A percentile compares a stretch with the other conserved stretches of the same genome.
Conservation (phyloP, 2,113 vertebrate genomes). For the Malaclemys terrapin region DNA sequence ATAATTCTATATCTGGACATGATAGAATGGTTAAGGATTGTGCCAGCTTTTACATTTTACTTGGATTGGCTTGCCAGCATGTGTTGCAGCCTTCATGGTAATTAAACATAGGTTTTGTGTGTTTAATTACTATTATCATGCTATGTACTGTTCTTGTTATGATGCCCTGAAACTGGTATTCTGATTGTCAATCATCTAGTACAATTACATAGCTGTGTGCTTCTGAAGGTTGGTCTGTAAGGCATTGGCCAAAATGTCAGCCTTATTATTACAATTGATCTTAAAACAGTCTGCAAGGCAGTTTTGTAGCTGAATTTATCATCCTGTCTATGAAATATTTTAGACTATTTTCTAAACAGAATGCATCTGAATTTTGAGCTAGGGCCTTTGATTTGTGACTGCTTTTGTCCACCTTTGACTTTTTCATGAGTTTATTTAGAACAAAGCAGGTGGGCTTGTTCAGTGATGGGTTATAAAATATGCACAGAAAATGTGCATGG, state of each 20-base stretch:
- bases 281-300: constrained; percentile 14
- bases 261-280: not conserved
- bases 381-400: not conserved
- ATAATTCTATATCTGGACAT: not conserved
- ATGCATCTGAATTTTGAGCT: not conserved
- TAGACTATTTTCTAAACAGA: not conserved
- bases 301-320: constrained; percentile 19
- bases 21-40: not conserved
- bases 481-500: constrained; percentile 29
- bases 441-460: not conserved
- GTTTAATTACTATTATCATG: not conserved
- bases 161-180: not conserved
- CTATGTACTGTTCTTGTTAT: not conserved
- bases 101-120: constrained; percentile 1
- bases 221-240: not conserved
- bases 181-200: not conserved
- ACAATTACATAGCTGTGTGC: not conserved
- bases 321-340: not conserved
- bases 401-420: not conserved
- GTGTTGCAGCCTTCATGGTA: not conserved
- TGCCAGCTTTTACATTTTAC: not conserved
- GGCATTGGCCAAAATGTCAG: constrained; percentile 51
- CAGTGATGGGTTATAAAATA: not conserved
- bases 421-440: not conserved
- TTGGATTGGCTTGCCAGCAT: not conserved